Evolutionary conservation across 2,888 invertebrate species (phyloP).

Genomic region (Bombylius discolor): DNA sequence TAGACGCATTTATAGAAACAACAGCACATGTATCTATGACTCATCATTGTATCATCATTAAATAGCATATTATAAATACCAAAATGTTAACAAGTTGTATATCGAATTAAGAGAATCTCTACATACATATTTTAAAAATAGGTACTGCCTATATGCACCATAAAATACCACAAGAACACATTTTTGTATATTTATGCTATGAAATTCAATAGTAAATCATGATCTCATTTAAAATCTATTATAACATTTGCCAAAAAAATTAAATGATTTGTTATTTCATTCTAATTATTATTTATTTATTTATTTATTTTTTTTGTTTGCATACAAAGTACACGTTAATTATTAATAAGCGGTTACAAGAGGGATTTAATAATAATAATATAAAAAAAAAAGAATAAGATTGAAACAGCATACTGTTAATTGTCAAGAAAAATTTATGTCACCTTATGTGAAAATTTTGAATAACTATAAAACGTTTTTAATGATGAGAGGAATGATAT

Average conservation of each 20-base stretch:
- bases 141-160: too few species aligned
- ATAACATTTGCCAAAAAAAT: neutral
- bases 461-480: too few species aligned
- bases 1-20: too few species aligned
- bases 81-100: neutral
- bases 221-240: neutral
- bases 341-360: too few species aligned
- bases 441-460: too few species aligned
- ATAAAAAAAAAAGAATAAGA: neutral
- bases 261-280: too few species aligned
- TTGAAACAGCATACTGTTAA: neutral
- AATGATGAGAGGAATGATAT: too few species aligned
- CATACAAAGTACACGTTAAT: too few species aligned
- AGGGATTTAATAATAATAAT: neutral
- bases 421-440: too few species aligned
- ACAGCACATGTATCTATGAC: neutral
- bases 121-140: too few species aligned
- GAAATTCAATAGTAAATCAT: neutral
- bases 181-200: neutral
- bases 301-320: neutral
- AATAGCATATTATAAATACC: neutral
- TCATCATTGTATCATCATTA: neutral
- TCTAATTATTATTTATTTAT: neutral
- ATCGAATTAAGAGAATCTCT: too few species aligned
- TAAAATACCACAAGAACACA: too few species aligned